Percentiles rank a stretch among this genome's conserved stretches.
Evolutionary conservation across 2,113 vertebrate genomes (phyloP).

Genomic region (Sterrhoptilus dennistouni): DNA sequence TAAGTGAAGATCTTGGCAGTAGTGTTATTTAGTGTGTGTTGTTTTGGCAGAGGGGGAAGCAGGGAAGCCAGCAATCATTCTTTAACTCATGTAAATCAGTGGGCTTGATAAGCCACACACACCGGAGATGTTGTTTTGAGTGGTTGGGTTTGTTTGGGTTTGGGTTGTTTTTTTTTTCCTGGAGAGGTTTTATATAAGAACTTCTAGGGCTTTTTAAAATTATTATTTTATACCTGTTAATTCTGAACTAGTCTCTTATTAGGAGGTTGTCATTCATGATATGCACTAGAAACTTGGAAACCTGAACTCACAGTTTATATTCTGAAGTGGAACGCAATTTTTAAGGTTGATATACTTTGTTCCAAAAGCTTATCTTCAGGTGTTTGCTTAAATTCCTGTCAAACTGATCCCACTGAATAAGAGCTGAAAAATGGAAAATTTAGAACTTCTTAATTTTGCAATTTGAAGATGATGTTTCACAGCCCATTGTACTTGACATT

Average conservation of each 20-base stretch:
- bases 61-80: not conserved
- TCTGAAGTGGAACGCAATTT: not conserved
- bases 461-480: not conserved
- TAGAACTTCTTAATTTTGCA: not conserved
- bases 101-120: not conserved
- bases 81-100: not conserved
- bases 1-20: not conserved
- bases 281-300: not conserved
- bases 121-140: not conserved
- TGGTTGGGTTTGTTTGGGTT: not conserved
- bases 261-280: not conserved
- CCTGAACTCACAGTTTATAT: not conserved
- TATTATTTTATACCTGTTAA: not conserved
- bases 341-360: not conserved
- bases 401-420: not conserved
- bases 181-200: not conserved
- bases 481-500: not conserved
- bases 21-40: not conserved
- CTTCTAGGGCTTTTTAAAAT: accelerated
- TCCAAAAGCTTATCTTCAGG: not conserved
- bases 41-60: not conserved
- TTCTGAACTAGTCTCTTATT: not conserved
- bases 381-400: not conserved
- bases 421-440: not conserved
- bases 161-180: not conserved